phyloP scores from a whole-genome alignment of 2,797 vertebrate species.

The Odontamblyopus lacepedii region DNA sequence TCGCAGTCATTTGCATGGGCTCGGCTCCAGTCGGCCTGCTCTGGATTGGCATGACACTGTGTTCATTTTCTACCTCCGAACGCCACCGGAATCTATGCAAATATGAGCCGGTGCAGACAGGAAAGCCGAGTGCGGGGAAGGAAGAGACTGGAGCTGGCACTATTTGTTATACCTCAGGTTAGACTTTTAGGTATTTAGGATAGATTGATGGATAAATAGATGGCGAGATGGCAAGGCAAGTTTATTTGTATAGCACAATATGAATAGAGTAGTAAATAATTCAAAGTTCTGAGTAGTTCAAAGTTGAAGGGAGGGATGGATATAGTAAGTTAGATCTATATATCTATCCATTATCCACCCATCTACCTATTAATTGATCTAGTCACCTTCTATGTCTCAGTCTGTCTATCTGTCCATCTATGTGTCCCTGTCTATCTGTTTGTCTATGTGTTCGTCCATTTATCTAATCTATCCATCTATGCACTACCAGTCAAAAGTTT shows the following conservation, averaged over 20 bases:
- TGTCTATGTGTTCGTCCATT: no score
- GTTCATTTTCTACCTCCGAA: slow-evolving; percentile 54
- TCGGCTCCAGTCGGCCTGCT: slow-evolving; percentile 49
- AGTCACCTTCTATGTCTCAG: no score
- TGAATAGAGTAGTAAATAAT: no score
- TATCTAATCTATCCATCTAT: no score
- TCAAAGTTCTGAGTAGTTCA: no score
- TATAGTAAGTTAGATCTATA: no score
- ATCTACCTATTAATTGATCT: no score
- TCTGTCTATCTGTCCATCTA: no score
- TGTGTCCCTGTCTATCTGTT: no score
- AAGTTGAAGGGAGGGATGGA: neutral
- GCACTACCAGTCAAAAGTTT: no score
- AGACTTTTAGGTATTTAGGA: neutral
- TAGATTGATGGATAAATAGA: neutral
- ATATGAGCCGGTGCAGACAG: slow-evolving; percentile 46
- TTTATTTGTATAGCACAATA: no score
- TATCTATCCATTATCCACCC: no score
- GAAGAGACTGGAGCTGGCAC: neutral
- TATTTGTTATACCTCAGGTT: neutral
- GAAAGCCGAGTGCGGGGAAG: slow-evolving; percentile 19
- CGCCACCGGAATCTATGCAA: slow-evolving; percentile 41
- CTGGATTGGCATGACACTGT: slow-evolving; percentile 54
- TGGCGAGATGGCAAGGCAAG: neutral
- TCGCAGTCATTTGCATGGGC: slow-evolving; percentile 67